Evolutionary conservation across 2,113 vertebrate genomes (phyloP), one percentile per base, ranked within the genome.

Genomic region (Ascaphus truei): DNA sequence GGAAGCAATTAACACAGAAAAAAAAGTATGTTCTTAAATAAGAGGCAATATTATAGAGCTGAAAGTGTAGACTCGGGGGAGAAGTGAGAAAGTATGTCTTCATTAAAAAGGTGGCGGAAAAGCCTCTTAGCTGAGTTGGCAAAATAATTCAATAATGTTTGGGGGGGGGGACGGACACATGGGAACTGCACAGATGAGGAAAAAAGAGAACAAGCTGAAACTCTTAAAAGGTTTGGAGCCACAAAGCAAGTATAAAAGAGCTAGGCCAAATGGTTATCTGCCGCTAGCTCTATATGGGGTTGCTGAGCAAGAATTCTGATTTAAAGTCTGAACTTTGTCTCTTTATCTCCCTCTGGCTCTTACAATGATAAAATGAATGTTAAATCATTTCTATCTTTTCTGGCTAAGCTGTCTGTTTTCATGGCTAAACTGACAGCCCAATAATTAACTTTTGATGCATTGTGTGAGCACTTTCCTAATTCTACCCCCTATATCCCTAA

Each of bases 121-220:
- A 48, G 23, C 25, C 43, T 30, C 66, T 48, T 22, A 61, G 55
- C 67, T 71, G 55, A 59, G 41, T 37, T 50, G 22, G 7, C 31
- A 36, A 51, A 69, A 48, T 34, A 58, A 29, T 51, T 51, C 25
- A 69, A 11, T 41, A 51, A 51, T 18, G n/a, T 27, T 59, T 37
- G 11, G 26, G 56, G 39, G 11, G 20, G 27, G 11, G 26, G 56
- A 50, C 16, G 20, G 27, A 51, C 57, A 52, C 33, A 26, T 12
- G 57, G 56, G 56, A 71, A 61, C 10, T 13, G n/a, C 31, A 26
- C 20, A 31, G 43, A 61, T 52, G 22, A 52, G 34, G 36, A 51
- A 31, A 30, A 48, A 61, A 5, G 41, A 34, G 52, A 30, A 31
- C 5, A 39, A 30, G 29, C 31, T 36, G 43, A 13, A 37, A 52